Conservation (phyloP, 2,113 vertebrate genomes). For the Syrmaticus mikado region DNA sequence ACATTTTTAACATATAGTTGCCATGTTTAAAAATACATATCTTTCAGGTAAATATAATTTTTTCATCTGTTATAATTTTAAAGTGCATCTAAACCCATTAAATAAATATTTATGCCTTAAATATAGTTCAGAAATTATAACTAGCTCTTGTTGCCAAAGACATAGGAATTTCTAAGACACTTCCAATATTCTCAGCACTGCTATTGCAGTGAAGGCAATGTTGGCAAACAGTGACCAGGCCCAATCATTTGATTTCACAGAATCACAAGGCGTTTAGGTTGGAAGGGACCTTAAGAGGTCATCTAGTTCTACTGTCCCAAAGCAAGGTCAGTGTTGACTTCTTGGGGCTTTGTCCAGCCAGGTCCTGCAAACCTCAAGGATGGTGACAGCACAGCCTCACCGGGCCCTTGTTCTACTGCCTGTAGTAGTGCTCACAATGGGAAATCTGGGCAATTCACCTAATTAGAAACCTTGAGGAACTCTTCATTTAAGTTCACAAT, state of each 20-base stretch:
- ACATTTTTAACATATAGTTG: slow-evolving; percentile 41
- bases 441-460: background rate
- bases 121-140: background rate
- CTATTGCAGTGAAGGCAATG: background rate
- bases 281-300: background rate
- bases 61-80: slow-evolving; percentile 13
- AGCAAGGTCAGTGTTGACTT: background rate
- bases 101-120: slow-evolving; percentile 20
- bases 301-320: background rate
- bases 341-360: background rate
- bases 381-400: background rate
- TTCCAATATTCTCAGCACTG: background rate
- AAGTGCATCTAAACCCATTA: slow-evolving; percentile 25
- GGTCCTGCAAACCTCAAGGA: background rate
- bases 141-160: background rate
- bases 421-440: background rate
- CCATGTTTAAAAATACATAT: slow-evolving; percentile 42
- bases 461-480: background rate
- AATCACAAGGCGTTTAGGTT: background rate
- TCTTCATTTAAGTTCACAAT: background rate
- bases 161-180: background rate
- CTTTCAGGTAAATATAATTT: slow-evolving; percentile 31
- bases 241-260: background rate
- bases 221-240: background rate
- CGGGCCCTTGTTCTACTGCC: background rate